Percentiles rank a stretch among this genome's conserved stretches.
Conservation (phyloP, 1,140 invertebrate genomes). For the Ceratina calcarata region DNA sequence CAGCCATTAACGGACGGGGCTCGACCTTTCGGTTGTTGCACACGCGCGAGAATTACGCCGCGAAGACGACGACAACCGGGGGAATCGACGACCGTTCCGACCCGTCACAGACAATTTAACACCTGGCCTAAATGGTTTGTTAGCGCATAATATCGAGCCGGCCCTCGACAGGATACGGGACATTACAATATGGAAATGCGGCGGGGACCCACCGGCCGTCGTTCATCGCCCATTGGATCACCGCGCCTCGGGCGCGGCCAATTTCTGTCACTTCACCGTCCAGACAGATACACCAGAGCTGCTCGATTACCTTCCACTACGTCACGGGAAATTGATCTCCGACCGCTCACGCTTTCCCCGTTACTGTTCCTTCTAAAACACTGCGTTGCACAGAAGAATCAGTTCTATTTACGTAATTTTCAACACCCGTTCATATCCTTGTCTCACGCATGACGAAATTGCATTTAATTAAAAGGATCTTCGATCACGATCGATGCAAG, state of each 20-base stretch:
- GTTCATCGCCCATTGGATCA: conserved; percentile 49
- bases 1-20: conserved; percentile 57
- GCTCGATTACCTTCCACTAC: background rate
- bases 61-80: conserved; percentile 50
- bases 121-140: conserved; percentile 80
- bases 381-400: no score
- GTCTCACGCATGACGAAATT: no score
- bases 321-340: conserved; percentile 1
- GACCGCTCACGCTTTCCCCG: no score
- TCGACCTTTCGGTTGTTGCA: conserved; percentile 53
- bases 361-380: no score
- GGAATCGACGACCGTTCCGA: conserved; percentile 66
- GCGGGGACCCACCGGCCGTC: conserved; percentile 57
- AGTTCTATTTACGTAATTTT: no score
- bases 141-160: conserved; percentile 77
- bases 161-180: conserved; percentile 76
- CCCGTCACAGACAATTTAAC: conserved; percentile 80
- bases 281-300: background rate
- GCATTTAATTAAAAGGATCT: no score
- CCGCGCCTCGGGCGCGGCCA: conserved; percentile 72
- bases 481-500: background rate
- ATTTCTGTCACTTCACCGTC: conserved; percentile 75
- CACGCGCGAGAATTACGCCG: conserved; percentile 32
- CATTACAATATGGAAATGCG: conserved; percentile 80
- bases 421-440: no score